A percentile compares a stretch with the other conserved stretches of the same genome.
Evolutionary conservation across 2,113 vertebrate genomes (phyloP).

Genomic region (Bubalus kerabau): DNA sequence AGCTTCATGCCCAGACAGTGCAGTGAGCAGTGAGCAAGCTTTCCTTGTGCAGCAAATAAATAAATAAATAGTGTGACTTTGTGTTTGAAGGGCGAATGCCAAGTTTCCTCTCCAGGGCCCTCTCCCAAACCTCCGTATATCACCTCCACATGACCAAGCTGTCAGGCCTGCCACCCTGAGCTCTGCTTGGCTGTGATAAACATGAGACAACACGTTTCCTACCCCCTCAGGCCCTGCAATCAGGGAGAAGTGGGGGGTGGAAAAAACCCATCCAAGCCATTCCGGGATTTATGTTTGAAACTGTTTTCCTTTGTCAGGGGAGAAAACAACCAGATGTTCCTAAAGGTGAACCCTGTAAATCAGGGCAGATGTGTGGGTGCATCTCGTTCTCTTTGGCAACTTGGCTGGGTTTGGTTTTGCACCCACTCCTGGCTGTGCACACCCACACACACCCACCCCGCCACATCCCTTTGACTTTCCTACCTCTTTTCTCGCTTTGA

Average conservation of each 20-base stretch:
- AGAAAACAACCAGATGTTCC: slow-evolving; percentile 70
- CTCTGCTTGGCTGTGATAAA: slow-evolving; percentile 74
- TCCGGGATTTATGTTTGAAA: slow-evolving; percentile 70
- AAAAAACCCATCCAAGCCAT: background rate
- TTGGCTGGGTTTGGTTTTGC: background rate
- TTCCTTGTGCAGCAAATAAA: background rate
- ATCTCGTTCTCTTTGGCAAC: background rate
- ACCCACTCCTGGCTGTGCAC: background rate
- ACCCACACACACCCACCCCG: rapidly evolving
- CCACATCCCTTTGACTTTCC: background rate
- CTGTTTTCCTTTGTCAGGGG: slow-evolving; percentile 71
- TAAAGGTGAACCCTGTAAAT: slow-evolving; percentile 75
- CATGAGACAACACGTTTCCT: slow-evolving; percentile 39
- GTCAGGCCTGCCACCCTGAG: slow-evolving; percentile 65
- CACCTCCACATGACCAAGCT: slow-evolving; percentile 68
- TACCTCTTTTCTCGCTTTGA: background rate
- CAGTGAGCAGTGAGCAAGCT: background rate
- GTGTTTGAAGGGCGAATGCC: slow-evolving; percentile 77
- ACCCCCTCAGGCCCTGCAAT: slow-evolving; percentile 56
- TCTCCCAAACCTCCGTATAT: slow-evolving; percentile 68
- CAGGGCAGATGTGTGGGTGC: slow-evolving; percentile 39
- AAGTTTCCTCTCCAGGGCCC: slow-evolving; percentile 60
- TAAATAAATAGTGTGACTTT: slow-evolving; percentile 66
- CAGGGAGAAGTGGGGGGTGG: background rate
- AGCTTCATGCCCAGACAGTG: background rate